Evolutionary conservation across 2,797 vertebrate species (phyloP).

Genomic region (Rhinichthys osculus): DNA sequence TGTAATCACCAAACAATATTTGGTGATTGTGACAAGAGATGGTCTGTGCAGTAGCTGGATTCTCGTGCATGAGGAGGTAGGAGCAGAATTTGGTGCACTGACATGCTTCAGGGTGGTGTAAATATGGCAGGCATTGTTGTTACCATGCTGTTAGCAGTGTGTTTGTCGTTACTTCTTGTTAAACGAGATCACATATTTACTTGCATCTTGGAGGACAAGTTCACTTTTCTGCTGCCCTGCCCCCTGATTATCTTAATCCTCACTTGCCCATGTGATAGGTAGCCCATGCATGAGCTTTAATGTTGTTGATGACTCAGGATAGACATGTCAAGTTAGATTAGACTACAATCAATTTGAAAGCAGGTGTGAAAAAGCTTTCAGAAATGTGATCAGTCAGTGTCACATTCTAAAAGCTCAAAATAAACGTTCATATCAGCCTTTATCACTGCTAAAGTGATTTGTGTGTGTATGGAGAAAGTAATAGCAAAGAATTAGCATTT

Average conservation of each 20-base stretch:
- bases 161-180: too few relatives aligned
- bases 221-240: not conserved
- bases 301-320: not conserved
- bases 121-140: too few relatives aligned
- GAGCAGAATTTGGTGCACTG: too few relatives aligned
- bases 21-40: too few relatives aligned
- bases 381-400: constrained; percentile 60
- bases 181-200: too few relatives aligned
- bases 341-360: constrained; percentile 67
- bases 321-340: constrained; percentile 44
- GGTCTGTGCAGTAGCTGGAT: too few relatives aligned
- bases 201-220: too few relatives aligned
- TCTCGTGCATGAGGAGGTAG: too few relatives aligned
- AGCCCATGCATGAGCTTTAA: not conserved
- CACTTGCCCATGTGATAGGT: not conserved
- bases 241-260: too few relatives aligned
- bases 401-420: constrained; percentile 58
- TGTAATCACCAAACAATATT: too few relatives aligned
- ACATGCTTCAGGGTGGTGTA: too few relatives aligned
- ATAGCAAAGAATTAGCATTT: not conserved
- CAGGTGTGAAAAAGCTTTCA: constrained; percentile 57
- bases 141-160: too few relatives aligned
- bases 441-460: not conserved
- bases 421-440: not conserved
- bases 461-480: not conserved